Percentiles rank a stretch among this genome's conserved stretches.
Conservation (phyloP, 1,140 invertebrate species). For the Adelges cooleyi region DNA sequence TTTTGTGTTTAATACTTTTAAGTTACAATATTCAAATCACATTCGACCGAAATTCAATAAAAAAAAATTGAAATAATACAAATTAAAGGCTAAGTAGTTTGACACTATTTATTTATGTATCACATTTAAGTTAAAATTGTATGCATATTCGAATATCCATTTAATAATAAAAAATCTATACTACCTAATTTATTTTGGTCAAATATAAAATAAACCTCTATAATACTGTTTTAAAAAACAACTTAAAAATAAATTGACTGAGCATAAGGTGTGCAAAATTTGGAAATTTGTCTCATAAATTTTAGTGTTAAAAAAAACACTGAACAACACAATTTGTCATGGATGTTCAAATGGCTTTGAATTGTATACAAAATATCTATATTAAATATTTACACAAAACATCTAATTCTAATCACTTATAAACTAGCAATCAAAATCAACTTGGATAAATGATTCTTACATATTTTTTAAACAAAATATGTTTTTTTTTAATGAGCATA, state of each 20-base stretch:
- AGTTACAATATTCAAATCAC: conserved; percentile 19
- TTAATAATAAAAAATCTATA: conserved; percentile 6
- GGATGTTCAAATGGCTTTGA: not conserved
- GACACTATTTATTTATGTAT: not conserved
- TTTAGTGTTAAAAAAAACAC: not conserved
- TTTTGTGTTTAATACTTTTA: conserved; percentile 18
- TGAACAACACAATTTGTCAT: not conserved
- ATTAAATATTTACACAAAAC: not conserved
- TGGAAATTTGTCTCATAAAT: not conserved
- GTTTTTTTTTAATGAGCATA: not conserved
- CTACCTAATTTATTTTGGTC: not conserved
- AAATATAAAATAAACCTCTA: conserved; percentile 4
- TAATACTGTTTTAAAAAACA: conserved; percentile 1
- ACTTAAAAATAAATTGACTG: conserved; percentile 24
- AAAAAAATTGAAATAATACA: not conserved
- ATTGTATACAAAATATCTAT: not conserved
- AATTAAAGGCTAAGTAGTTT: not conserved
- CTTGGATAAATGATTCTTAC: not conserved
- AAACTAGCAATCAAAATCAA: not conserved
- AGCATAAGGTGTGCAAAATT: conserved; percentile 10
- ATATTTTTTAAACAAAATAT: conserved; percentile 20
- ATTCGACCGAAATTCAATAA: not conserved
- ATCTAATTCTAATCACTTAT: not conserved
- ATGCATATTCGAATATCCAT: not conserved
- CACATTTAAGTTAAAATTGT: conserved; percentile 7